Conservation (phyloP, 2,113 vertebrate genomes). For the Leucosticte australis region DNA sequence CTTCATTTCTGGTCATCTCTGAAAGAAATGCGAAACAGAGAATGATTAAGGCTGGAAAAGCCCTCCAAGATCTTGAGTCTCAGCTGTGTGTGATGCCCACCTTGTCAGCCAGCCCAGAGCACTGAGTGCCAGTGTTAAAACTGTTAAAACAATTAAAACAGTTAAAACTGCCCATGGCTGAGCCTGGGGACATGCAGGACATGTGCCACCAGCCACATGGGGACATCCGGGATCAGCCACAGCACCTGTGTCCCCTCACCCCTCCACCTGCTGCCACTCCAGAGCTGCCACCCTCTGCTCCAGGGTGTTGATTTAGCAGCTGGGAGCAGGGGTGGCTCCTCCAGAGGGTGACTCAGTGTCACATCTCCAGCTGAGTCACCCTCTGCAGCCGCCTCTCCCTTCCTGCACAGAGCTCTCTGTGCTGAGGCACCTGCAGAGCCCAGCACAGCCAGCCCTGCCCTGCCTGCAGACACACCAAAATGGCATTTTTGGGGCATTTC, state of each 20-base stretch:
- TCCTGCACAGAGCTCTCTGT: not conserved
- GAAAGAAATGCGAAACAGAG: not conserved
- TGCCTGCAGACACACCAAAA: not conserved
- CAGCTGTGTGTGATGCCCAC: rapidly evolving
- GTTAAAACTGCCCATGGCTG: not conserved
- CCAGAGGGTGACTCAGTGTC: slow-evolving; percentile 15
- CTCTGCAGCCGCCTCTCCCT: not conserved
- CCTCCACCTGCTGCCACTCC: not conserved
- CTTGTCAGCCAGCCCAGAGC: not conserved
- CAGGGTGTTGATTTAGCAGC: rapidly evolving
- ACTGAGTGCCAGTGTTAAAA: not conserved
- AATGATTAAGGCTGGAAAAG: not conserved
- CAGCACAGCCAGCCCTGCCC: not conserved
- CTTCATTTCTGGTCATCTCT: not conserved
- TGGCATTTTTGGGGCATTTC: not conserved
- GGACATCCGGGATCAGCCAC: not conserved
- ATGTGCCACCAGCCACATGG: not conserved
- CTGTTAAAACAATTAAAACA: not conserved
- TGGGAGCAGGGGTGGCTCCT: not conserved
- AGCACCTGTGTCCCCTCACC: not conserved
- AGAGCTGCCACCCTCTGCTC: not conserved
- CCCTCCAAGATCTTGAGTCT: not conserved
- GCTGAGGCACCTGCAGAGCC: not conserved
- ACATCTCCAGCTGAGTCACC: slow-evolving; percentile 28
- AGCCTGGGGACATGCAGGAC: not conserved